These are phyloP conservation scores for Nephrotoma guestfalica DNA, from an alignment of 2,888 invertebrate genomes.

Conservation along the genomic window DNA sequence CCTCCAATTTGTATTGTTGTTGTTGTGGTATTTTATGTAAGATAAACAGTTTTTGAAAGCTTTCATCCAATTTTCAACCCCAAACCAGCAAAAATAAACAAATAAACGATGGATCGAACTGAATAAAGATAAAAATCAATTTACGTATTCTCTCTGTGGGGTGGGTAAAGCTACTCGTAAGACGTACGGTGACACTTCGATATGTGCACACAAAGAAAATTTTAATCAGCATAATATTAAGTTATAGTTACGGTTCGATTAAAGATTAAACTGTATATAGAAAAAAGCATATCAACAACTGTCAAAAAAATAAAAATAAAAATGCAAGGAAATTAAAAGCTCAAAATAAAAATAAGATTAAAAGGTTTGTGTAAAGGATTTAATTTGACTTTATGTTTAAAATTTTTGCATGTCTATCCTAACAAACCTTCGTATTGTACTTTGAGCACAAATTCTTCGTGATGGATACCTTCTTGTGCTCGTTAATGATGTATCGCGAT, in stretches of 20 bases:
- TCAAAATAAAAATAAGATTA: background rate
- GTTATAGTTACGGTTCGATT: too few relatives aligned
- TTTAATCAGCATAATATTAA: too few relatives aligned
- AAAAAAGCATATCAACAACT: too few relatives aligned
- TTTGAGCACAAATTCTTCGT: slow-evolving; percentile 27
- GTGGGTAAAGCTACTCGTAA: background rate
- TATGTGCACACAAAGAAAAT: background rate
- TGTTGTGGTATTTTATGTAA: too few relatives aligned
- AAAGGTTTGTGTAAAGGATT: background rate
- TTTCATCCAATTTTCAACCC: background rate
- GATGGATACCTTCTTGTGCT: slow-evolving; percentile 30
- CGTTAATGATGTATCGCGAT: slow-evolving; percentile 29
- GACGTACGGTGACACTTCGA: background rate
- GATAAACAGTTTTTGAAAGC: background rate
- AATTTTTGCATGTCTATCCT: background rate
- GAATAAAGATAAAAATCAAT: background rate
- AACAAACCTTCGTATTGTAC: slow-evolving; percentile 26
- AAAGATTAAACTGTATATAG: too few relatives aligned
- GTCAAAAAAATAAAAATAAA: background rate
- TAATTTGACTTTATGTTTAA: background rate
- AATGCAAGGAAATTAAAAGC: background rate
- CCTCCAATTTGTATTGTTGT: background rate
- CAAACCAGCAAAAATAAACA: background rate
- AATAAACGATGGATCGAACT: background rate
- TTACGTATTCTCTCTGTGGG: background rate